A percentile compares a stretch with the other conserved stretches of the same genome.
Evolutionary conservation across 2,888 invertebrate genomes (phyloP).

Genomic region (Phalangium opilio): DNA sequence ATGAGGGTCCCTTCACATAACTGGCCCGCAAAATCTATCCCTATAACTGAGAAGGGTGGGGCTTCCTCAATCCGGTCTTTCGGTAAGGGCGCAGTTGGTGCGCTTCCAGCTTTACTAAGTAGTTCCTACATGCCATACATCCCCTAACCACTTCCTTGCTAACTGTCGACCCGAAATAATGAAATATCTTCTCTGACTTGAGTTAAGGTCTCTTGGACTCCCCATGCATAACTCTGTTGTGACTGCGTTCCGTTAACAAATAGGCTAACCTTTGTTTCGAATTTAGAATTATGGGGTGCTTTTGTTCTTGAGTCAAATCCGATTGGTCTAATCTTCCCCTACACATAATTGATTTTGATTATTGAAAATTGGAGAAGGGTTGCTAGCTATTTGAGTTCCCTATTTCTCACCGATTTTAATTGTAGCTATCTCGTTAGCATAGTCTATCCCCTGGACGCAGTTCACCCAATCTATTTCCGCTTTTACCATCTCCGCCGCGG

Average conservation of each 20-base stretch:
- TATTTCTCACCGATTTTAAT: too few relatives aligned
- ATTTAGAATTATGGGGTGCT: slow-evolving; percentile 2
- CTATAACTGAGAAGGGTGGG: background rate
- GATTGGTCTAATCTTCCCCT: background rate
- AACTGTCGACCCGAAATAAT: background rate
- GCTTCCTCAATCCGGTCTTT: background rate
- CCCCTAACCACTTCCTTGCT: background rate
- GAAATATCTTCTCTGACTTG: background rate
- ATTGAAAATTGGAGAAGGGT: too few relatives aligned
- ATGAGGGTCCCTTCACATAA: background rate
- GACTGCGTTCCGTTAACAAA: slow-evolving; percentile 1
- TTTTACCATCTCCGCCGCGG: too few relatives aligned
- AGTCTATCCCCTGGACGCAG: too few relatives aligned
- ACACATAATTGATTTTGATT: background rate
- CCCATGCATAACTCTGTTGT: slow-evolving; percentile 1
- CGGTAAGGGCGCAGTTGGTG: background rate
- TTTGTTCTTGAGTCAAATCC: background rate
- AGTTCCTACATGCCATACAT: background rate
- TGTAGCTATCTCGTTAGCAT: too few relatives aligned
- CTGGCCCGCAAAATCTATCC: slow-evolving; percentile 1
- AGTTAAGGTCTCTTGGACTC: slow-evolving; percentile 2
- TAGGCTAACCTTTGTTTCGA: slow-evolving; percentile 1
- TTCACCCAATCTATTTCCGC: too few relatives aligned
- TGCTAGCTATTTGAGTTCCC: too few relatives aligned
- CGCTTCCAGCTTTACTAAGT: background rate